Evolutionary conservation across 2,888 invertebrate genomes (phyloP).

Genomic region (Sesia bembeciformis): DNA sequence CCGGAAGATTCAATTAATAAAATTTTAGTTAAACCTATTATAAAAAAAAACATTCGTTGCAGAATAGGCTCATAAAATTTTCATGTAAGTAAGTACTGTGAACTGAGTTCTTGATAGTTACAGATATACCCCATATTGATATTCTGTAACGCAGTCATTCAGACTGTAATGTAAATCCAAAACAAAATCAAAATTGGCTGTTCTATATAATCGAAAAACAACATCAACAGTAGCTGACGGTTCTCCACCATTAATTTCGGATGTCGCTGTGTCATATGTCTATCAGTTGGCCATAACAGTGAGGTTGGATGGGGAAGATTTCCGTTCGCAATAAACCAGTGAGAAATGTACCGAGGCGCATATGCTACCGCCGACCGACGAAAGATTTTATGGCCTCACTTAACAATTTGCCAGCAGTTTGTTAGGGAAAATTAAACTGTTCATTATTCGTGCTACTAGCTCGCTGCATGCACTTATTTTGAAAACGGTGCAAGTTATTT

Average conservation of each 20-base stretch:
- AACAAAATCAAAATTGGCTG: no score
- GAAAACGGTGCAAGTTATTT: no score
- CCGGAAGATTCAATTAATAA: no score
- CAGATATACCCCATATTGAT: no score
- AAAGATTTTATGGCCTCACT: constrained; percentile 45
- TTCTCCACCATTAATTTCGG: constrained; percentile 32
- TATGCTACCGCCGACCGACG: constrained; percentile 32
- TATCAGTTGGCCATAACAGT: constrained; percentile 45
- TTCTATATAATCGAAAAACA: no score
- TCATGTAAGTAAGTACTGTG: no score
- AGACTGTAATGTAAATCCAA: no score
- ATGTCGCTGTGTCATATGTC: constrained; percentile 45
- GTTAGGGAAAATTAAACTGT: constrained; percentile 16
- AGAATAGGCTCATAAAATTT: no score
- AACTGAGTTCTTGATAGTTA: no score
- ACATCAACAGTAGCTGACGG: not conserved
- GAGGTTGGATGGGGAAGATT: constrained; percentile 37
- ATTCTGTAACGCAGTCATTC: no score
- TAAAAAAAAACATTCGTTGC: no score
- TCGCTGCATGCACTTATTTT: not conserved
- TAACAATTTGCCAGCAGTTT: constrained; percentile 30
- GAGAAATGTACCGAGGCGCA: constrained; percentile 34
- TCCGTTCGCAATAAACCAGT: constrained; percentile 62
- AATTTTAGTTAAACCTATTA: no score
- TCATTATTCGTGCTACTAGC: constrained; percentile 8